These are phyloP conservation scores for Gastrophryne carolinensis DNA, from an alignment of 2,797 vertebrate species.

Conservation along the genomic window DNA sequence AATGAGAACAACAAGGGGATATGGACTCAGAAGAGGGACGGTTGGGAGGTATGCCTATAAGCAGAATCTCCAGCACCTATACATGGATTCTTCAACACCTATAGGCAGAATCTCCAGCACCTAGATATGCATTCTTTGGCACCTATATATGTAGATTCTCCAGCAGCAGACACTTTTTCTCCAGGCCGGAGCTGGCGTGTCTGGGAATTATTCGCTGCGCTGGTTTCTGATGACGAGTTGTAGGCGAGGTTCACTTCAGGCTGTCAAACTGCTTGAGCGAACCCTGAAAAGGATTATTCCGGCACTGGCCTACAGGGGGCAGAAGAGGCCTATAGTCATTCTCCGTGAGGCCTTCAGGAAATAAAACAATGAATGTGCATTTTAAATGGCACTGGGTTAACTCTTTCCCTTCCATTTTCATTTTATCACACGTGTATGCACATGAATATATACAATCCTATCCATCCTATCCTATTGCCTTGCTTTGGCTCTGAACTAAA, in stretches of 20 bases:
- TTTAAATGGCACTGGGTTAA: not conserved
- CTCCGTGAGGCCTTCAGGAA: not conserved
- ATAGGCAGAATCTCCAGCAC: too few relatives aligned
- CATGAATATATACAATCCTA: not conserved
- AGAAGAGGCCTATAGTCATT: conserved; percentile 6
- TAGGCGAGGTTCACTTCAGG: not conserved
- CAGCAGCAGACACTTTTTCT: too few relatives aligned
- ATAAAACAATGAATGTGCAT: not conserved
- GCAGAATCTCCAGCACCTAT: too few relatives aligned
- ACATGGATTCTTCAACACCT: too few relatives aligned
- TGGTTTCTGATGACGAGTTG: not conserved
- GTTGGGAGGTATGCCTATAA: too few relatives aligned
- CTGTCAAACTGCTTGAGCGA: not conserved
- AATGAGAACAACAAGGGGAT: too few relatives aligned
- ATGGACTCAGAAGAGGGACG: too few relatives aligned
- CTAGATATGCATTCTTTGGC: too few relatives aligned
- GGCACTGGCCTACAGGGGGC: conserved; percentile 6
- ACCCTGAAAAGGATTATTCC: not conserved
- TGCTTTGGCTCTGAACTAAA: too few relatives aligned
- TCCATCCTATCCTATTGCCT: too few relatives aligned
- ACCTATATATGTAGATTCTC: too few relatives aligned
- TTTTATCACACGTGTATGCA: not conserved
- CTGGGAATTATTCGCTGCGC: not conserved
- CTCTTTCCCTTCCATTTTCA: not conserved
- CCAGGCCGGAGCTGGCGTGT: too few relatives aligned